A percentile compares a stretch with the other conserved stretches of the same genome.
phyloP scores from a whole-genome alignment of 92 coral and sea anemone genomes.

The Epizoanthus fatuus region DNA sequence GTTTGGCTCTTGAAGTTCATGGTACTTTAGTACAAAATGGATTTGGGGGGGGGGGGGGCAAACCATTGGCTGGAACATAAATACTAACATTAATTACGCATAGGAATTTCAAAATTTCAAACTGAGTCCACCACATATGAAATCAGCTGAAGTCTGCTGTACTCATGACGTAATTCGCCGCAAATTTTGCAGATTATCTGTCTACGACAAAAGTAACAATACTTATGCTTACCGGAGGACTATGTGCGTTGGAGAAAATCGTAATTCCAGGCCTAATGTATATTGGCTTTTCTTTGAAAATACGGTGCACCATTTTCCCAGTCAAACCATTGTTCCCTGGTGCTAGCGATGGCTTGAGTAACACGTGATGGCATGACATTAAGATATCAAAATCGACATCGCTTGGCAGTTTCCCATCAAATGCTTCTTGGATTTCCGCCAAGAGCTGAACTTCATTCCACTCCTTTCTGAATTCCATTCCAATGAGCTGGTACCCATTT shows the following conservation, averaged over 20 bases:
- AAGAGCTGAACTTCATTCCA: constrained; percentile 42
- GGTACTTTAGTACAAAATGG: too few relatives aligned
- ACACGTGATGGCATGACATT: constrained; percentile 36
- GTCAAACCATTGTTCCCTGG: constrained; percentile 27
- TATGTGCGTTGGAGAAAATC: not conserved
- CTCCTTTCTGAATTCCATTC: constrained; percentile 41
- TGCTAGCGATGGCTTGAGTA: constrained; percentile 41
- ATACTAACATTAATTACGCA: too few relatives aligned
- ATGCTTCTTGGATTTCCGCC: constrained; percentile 41
- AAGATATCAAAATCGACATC: constrained; percentile 32
- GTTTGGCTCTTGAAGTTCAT: too few relatives aligned
- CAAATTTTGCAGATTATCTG: too few relatives aligned
- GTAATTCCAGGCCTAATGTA: constrained; percentile 21
- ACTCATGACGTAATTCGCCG: too few relatives aligned
- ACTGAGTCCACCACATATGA: too few relatives aligned
- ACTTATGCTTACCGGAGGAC: too few relatives aligned
- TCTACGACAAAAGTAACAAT: too few relatives aligned
- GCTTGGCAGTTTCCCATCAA: constrained; percentile 39
- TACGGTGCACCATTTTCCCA: constrained; percentile 33
- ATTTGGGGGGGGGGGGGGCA: too few relatives aligned
- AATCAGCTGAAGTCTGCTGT: too few relatives aligned
- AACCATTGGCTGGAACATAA: too few relatives aligned
- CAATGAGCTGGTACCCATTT: constrained; percentile 26
- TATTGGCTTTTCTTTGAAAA: constrained; percentile 36
- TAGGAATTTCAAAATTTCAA: too few relatives aligned